Base-by-base conservation (phyloP, 2,888 invertebrate genomes). In the Harpalus rufipes region DNA sequence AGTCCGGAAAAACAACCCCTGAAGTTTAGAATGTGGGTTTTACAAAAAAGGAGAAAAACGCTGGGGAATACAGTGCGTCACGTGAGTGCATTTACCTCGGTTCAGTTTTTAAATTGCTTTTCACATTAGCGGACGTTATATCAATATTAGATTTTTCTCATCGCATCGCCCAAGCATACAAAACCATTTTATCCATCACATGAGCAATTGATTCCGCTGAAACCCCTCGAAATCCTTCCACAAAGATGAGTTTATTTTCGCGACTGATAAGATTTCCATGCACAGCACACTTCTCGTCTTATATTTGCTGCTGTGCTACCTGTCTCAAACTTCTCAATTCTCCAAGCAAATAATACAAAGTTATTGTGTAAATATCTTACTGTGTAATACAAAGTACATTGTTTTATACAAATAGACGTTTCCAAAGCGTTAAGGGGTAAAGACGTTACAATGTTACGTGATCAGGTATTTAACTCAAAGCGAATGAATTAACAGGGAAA, bases 321-420 rank as follows among this genome's bases (percentile, higher is more conserved):
- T 74, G 32, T 12, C 44, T 44, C 41, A 44, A 74, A 74, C 72
- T 74, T 74, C 44, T 16, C 12, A 44, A 74, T 44, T 74, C 39
- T n/a, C 39, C 44, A 16, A 74, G 72, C 41, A 74, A 74, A 74
- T 74, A 74, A 14, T 74, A 44, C 39, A 41, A 39, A 74, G 72
- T 74, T 74, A 44, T 74, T 74, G 72, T 74, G 72, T 74, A 74
- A 74, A 74, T 74, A 74, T 74, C 72, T 74, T 74, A 44, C 41
- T 74, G 72, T 74, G 44, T 44, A 16, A 44, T 4, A 74, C 72
- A 74, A 74, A 74, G 44, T 44, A 74, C 16, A 18, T 74, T 74
- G 72, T 74, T 44, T 41, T 68, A 68, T 14, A 68, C 68, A 68
- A 68, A 68, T 68, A 44, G 72, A 74, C 41, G 44, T 44, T 68